A percentile compares a stretch with the other conserved stretches of the same genome.
phyloP scores from a whole-genome alignment of 2,113 vertebrate genomes.

The Lethenteron reissneri region DNA sequence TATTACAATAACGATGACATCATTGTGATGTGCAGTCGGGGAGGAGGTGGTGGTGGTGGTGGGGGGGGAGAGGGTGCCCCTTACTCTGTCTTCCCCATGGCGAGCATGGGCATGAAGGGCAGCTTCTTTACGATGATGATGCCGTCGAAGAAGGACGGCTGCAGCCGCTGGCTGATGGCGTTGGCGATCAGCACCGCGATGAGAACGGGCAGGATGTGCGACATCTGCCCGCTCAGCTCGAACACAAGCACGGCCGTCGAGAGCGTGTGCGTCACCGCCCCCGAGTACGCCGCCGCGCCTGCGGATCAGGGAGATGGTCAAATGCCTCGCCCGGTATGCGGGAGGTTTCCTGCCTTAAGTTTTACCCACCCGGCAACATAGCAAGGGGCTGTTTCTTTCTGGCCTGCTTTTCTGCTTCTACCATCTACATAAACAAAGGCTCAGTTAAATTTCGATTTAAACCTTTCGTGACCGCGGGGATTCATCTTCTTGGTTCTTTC shows the following conservation, averaged over 20 bases:
- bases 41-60: no score
- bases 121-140: slow-evolving; percentile 13
- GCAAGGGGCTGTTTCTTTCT: no score
- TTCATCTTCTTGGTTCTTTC: no score
- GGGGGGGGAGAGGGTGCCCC: not conserved
- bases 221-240: slow-evolving; percentile 15
- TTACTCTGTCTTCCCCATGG: slow-evolving; percentile 9
- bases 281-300: slow-evolving; percentile 12
- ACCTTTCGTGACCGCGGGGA: no score
- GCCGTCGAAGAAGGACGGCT: slow-evolving; percentile 14
- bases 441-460: no score
- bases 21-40: no score
- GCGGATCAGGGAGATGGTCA: not conserved
- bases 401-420: no score
- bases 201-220: slow-evolving; percentile 14
- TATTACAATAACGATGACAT: no score
- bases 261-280: slow-evolving; percentile 14
- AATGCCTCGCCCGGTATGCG: no score
- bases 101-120: slow-evolving; percentile 11
- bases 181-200: slow-evolving; percentile 11
- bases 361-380: no score
- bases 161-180: slow-evolving; percentile 13
- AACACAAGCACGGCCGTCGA: slow-evolving; percentile 15
- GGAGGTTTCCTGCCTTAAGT: no score
- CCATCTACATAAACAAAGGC: no score